Percentiles rank a stretch among this genome's conserved stretches.
Evolutionary conservation across 2,888 invertebrate species (phyloP).

Genomic region (Drosophila subsilvestris): DNA sequence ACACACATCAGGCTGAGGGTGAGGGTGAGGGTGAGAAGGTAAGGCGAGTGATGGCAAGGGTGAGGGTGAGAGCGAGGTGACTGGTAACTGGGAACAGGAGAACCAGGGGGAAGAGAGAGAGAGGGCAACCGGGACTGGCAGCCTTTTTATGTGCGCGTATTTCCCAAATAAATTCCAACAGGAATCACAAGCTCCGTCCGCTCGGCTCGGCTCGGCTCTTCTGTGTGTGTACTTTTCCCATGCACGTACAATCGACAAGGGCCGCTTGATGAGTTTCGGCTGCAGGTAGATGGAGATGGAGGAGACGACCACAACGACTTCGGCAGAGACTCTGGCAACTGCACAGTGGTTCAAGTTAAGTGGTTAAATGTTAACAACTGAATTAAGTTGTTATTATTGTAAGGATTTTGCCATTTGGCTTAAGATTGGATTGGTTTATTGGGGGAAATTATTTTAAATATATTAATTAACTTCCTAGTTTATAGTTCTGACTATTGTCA

Average conservation of each 20-base stretch:
- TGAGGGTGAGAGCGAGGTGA: slow-evolving; percentile 49
- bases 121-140: slow-evolving; percentile 16
- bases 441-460: not conserved
- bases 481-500: too few relatives aligned
- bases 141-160: slow-evolving; percentile 75
- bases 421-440: not conserved
- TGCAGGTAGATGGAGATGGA: slow-evolving; percentile 66
- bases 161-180: slow-evolving; percentile 83
- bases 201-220: slow-evolving; percentile 12
- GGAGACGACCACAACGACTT: slow-evolving; percentile 20
- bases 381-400: not conserved
- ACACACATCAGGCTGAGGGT: slow-evolving; percentile 36
- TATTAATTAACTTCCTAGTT: too few relatives aligned
- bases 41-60: slow-evolving; percentile 25
- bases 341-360: slow-evolving; percentile 55
- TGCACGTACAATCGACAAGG: slow-evolving; percentile 80
- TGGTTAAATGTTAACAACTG: too few relatives aligned
- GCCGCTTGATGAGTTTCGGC: slow-evolving; percentile 77
- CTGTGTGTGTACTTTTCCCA: slow-evolving; percentile 82
- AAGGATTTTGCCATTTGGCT: not conserved
- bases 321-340: slow-evolving; percentile 3
- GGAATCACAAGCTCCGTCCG: slow-evolving; percentile 74
- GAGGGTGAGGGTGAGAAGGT: slow-evolving; percentile 11
- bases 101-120: slow-evolving; percentile 15
- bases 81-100: slow-evolving; percentile 8